Percentiles rank a stretch among this genome's conserved stretches.
These are phyloP conservation scores for Caenorhabditis sinica DNA, from an alignment of 2,888 invertebrate genomes.

Conservation along the genomic window DNA sequence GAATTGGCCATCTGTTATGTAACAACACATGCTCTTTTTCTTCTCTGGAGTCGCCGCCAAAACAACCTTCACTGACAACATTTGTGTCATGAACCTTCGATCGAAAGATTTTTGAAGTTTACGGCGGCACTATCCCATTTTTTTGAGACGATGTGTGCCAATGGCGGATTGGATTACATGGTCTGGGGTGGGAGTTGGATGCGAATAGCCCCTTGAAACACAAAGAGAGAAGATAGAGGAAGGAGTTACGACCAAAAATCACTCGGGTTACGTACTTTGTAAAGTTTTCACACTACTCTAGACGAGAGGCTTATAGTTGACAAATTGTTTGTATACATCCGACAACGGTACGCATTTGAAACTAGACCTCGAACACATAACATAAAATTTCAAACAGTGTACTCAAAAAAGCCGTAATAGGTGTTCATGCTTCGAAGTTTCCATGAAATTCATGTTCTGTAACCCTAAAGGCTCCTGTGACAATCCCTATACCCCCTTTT, in stretches of 20 bases:
- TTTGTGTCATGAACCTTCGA: slow-evolving; percentile 33
- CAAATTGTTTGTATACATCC: background rate
- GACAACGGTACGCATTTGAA: background rate
- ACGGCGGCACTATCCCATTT: slow-evolving; percentile 9
- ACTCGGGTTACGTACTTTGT: slow-evolving; percentile 26
- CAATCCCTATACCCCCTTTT: background rate
- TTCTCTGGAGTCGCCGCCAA: slow-evolving; percentile 43
- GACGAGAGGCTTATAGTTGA: background rate
- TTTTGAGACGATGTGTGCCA: slow-evolving; percentile 36
- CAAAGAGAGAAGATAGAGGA: slow-evolving; percentile 10
- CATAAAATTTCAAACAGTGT: too few species aligned
- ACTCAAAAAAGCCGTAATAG: too few species aligned
- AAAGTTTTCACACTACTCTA: slow-evolving; percentile 5
- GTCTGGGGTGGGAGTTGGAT: slow-evolving; percentile 38
- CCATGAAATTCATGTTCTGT: too few species aligned
- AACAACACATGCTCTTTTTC: slow-evolving; percentile 50
- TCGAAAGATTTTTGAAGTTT: slow-evolving; percentile 60
- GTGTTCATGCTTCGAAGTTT: too few species aligned
- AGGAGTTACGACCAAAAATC: slow-evolving; percentile 40
- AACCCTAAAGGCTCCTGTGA: background rate
- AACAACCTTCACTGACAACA: slow-evolving; percentile 42
- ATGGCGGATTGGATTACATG: slow-evolving; percentile 50
- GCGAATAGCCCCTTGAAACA: slow-evolving; percentile 37
- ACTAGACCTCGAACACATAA: too few species aligned
- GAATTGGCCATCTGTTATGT: slow-evolving; percentile 56